A percentile compares a stretch with the other conserved stretches of the same genome.
Conservation (phyloP, 2,888 invertebrate genomes). For the Tricholauxania praeusta region DNA sequence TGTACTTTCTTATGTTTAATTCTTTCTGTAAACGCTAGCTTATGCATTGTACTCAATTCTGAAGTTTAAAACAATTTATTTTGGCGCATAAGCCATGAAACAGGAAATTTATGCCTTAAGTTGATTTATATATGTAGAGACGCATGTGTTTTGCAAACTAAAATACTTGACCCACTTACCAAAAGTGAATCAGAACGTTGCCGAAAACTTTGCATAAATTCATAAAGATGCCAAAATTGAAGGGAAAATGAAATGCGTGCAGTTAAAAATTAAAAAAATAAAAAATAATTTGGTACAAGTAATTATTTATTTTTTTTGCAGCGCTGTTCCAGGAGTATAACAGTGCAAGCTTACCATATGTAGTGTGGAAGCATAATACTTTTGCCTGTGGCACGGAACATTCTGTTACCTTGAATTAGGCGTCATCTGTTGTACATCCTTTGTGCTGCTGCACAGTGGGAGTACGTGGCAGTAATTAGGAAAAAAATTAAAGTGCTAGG, state of each 20-base stretch:
- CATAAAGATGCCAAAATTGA: background rate
- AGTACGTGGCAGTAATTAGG: too few relatives aligned
- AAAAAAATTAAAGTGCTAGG: too few relatives aligned
- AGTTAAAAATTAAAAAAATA: background rate
- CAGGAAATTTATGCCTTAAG: constrained; percentile 13
- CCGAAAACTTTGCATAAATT: constrained; percentile 11
- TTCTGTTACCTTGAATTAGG: constrained; percentile 51
- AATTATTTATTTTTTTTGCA: background rate
- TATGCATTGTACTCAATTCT: too few relatives aligned
- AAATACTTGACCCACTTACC: constrained; percentile 23
- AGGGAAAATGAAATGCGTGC: background rate
- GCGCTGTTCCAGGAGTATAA: too few relatives aligned
- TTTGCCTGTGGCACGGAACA: constrained; percentile 25
- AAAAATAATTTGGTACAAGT: constrained; percentile 6
- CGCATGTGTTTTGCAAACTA: background rate
- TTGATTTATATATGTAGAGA: constrained; percentile 12
- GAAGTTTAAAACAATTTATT: background rate
- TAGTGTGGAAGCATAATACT: constrained; percentile 29
- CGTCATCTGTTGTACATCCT: constrained; percentile 39
- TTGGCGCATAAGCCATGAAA: background rate
- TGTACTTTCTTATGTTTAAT: too few relatives aligned
- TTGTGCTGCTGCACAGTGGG: too few relatives aligned
- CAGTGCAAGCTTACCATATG: constrained; percentile 40
- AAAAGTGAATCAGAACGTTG: constrained; percentile 10
- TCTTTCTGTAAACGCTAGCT: too few relatives aligned